Percentiles rank a stretch among this genome's conserved stretches.
Evolutionary conservation across 1,140 invertebrate species (phyloP).

Genomic region (Antheraea pernyi): DNA sequence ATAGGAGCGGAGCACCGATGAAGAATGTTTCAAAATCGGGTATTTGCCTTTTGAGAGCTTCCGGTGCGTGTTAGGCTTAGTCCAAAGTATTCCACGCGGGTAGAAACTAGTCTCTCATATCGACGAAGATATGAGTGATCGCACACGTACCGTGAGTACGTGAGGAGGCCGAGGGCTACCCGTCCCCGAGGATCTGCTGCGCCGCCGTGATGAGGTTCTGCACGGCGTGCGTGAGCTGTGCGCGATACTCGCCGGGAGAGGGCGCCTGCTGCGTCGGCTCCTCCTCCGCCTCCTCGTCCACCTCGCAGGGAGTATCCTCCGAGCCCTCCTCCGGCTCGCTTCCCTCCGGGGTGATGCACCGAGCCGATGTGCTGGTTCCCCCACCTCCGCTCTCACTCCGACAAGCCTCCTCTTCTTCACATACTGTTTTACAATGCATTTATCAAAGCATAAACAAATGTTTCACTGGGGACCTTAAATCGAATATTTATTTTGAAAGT

Average conservation of each 20-base stretch:
- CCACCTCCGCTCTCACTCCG: constrained; percentile 28
- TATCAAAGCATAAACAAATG: no score
- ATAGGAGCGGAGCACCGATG: no score
- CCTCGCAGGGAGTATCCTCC: constrained; percentile 18
- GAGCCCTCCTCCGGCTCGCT: constrained; percentile 28
- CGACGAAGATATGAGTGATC: neutral
- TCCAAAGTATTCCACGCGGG: no score
- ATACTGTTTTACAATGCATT: constrained; percentile 2
- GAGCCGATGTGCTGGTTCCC: constrained; percentile 17
- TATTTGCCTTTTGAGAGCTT: no score
- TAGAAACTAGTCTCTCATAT: neutral
- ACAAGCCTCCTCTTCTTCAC: constrained; percentile 31
- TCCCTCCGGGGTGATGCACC: constrained; percentile 29
- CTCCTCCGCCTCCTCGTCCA: constrained; percentile 20
- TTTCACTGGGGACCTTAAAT: no score
- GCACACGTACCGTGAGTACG: neutral
- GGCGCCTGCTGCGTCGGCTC: constrained; percentile 15
- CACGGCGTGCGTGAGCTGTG: constrained; percentile 16
- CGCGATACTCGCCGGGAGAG: constrained; percentile 8
- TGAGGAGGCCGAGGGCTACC: constrained; percentile 3
- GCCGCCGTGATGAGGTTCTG: constrained; percentile 10
- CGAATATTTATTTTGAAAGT: no score
- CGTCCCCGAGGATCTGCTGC: constrained; percentile 6
- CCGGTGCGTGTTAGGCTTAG: no score
- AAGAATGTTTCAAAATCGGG: no score